Evolutionary conservation across 23 tunicate species (phyloP), one percentile per base, ranked within the genome.

Genomic region (Ciona savignyi): DNA sequence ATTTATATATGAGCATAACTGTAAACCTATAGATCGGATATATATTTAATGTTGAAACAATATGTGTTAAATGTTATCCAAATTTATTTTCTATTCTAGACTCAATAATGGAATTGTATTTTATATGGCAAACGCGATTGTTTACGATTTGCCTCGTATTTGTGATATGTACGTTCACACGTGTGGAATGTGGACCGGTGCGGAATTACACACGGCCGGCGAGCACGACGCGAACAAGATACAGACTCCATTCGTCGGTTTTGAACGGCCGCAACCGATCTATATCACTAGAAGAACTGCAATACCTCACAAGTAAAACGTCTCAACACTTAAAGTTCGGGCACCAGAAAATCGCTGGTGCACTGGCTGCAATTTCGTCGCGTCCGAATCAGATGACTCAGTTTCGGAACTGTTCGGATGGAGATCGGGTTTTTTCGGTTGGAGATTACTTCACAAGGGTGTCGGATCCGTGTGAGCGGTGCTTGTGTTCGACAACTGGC

Each of bases 401-500:
- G n/a, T n/a, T n/a, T 42, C 56, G 56, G 56, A 15, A 42, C 15
- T 42, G 56, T 42, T 42, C 56, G 56, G 67, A 63, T 25, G 67
- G 67, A n/a, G 67, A 25, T n/a, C 26, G 28, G 26, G 24, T 63
- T n/a, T 63, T n/a, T 63, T 23, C 28, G 28, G 28, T 25, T 4
- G 86, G 86, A 30, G 86, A 74, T 25, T 9, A 49, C 23, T 81
- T 73, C 49, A 62, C 51, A 31, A 63, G 51, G 11, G 26, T 60
- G 22, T 68, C 63, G 19, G 73, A 81, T 25, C 79, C 86, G 25
- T 81, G 86, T 67, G 4, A 35, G 34, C 51, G 34, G 28, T 81
- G 86, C 4, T 32, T 34, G 23, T 81, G 86, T 48, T 22, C 48
- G 6, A 23, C 35, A 29, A 32, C 31, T 1, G 86, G 86, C 3